phyloP scores from a whole-genome alignment of 2,888 invertebrate genomes.

The Euzetes globulus region DNA sequence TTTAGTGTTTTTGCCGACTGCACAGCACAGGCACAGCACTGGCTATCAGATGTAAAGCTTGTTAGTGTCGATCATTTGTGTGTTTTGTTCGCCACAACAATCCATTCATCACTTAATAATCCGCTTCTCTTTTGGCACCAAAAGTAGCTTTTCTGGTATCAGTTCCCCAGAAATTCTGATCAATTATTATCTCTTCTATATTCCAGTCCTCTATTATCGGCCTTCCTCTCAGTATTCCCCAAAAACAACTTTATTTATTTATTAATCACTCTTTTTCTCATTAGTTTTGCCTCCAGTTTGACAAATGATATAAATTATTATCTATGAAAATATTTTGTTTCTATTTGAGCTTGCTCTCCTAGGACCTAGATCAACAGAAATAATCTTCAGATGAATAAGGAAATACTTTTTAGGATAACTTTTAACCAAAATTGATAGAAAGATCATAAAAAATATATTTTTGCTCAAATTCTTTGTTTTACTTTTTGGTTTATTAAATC shows the following conservation, averaged over 20 bases:
- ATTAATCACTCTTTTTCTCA: neutral
- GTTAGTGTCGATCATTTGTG: conserved; percentile 19
- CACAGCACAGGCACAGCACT: neutral
- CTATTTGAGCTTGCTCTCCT: too few relatives aligned
- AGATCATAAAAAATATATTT: too few relatives aligned
- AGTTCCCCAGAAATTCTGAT: neutral
- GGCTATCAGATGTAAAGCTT: neutral
- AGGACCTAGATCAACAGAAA: too few relatives aligned
- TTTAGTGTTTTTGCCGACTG: neutral
- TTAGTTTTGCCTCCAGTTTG: too few relatives aligned
- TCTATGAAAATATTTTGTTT: too few relatives aligned
- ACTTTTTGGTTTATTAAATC: too few relatives aligned
- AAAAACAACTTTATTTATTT: neutral
- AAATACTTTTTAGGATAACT: too few relatives aligned
- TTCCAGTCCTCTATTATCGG: neutral
- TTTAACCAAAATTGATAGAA: too few relatives aligned
- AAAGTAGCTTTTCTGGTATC: neutral
- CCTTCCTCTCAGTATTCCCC: neutral
- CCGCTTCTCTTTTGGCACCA: neutral
- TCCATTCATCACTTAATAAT: conserved; percentile 25
- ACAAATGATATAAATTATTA: too few relatives aligned
- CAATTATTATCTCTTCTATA: neutral
- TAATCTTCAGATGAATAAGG: too few relatives aligned
- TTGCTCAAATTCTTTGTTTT: too few relatives aligned
- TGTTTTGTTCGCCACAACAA: neutral